Evolutionary conservation across 2,888 invertebrate genomes (phyloP).

Genomic region (Melinaea marsaeus): DNA sequence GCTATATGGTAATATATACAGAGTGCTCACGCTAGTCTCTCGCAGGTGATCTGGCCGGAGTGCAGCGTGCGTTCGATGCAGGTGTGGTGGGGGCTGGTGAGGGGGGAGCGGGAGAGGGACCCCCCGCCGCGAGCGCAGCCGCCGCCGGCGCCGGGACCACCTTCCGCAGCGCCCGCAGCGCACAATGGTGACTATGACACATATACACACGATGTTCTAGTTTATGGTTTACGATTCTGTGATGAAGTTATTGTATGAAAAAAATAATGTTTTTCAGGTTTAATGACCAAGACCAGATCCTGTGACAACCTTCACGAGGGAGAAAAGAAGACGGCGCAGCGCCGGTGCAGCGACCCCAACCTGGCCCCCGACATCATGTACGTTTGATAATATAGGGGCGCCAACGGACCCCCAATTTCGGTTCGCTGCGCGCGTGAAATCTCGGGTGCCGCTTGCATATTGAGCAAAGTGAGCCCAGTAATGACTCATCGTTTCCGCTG

Average conservation of each 20-base stretch:
- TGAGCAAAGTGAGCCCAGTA: no score
- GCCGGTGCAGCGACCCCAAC: conserved; percentile 92
- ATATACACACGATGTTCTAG: no score
- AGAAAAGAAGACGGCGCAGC: conserved; percentile 76
- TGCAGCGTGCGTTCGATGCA: conserved; percentile 89
- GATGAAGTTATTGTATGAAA: conserved; percentile 10
- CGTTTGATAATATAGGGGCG: conserved; percentile 31
- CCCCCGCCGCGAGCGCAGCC: conserved; percentile 36
- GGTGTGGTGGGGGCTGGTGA: conserved; percentile 92
- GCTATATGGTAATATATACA: background rate
- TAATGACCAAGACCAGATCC: conserved; percentile 90
- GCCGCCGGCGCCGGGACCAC: conserved; percentile 22
- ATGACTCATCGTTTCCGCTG: no score
- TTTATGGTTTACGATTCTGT: no score
- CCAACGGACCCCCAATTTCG: background rate
- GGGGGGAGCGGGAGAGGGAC: conserved; percentile 68
- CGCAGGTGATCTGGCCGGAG: conserved; percentile 90
- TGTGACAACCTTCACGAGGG: conserved; percentile 88
- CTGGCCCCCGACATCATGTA: conserved; percentile 84
- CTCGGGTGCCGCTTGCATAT: no score
- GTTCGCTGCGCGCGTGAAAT: no score
- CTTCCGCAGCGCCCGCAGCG: conserved; percentile 47
- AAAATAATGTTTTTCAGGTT: conserved; percentile 51
- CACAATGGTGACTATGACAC: conserved; percentile 36
- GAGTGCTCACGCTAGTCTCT: background rate